Evolutionary conservation across 2,113 vertebrate species (phyloP).

Genomic region (Aldabrachelys gigantea): DNA sequence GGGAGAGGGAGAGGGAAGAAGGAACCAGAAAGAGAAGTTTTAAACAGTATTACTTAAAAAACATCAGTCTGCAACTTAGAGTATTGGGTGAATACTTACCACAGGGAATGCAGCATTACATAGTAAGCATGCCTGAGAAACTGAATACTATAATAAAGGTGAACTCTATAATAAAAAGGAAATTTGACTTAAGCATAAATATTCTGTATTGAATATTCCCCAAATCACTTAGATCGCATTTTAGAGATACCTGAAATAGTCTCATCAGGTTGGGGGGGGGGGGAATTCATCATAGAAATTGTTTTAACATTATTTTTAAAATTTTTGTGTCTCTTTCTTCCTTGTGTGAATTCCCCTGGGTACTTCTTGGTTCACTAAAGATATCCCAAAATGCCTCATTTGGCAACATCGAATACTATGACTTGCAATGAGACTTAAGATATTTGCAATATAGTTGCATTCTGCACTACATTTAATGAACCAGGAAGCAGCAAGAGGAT

Average conservation of each 20-base stretch:
- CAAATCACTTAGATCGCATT: not conserved
- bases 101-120: not conserved
- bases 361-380: not conserved
- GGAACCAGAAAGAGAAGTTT: not conserved
- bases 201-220: not conserved
- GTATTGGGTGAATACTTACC: slow-evolving; percentile 26
- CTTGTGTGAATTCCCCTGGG: not conserved
- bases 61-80: not conserved
- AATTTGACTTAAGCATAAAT: not conserved
- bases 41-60: not conserved
- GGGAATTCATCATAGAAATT: slow-evolving; percentile 1
- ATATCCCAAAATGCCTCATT: not conserved
- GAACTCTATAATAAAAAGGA: not conserved
- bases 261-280: not conserved
- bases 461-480: not conserved
- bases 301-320: not conserved
- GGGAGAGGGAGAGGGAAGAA: not conserved
- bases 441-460: not conserved
- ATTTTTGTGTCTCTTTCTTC: not conserved
- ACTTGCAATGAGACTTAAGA: not conserved
- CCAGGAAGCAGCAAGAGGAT: slow-evolving; percentile 19
- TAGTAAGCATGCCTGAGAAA: not conserved
- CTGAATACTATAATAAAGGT: not conserved
- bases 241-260: not conserved
- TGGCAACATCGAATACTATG: not conserved